phyloP scores from a whole-genome alignment of 1,140 invertebrate genomes.

The Harpegnathos saltator region DNA sequence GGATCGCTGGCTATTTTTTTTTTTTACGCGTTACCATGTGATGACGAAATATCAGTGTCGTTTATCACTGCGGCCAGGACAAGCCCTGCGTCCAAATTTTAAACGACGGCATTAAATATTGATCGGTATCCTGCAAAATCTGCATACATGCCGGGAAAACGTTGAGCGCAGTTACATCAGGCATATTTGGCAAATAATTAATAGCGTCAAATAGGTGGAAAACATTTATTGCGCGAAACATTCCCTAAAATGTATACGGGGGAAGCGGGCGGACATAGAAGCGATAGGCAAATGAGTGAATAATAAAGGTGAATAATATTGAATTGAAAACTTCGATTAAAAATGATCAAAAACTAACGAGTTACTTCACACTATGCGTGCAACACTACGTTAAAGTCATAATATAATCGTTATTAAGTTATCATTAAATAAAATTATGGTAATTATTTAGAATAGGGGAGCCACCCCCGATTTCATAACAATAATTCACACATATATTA shows the following conservation, averaged over 20 bases:
- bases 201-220: background rate
- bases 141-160: conserved; percentile 2
- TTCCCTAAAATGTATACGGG: background rate
- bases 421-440: too few relatives aligned
- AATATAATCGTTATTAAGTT: background rate
- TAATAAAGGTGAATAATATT: conserved; percentile 4
- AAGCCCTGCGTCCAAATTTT: conserved; percentile 9
- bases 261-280: background rate
- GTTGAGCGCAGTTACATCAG: background rate
- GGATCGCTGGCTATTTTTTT: background rate
- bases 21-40: background rate
- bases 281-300: too few relatives aligned
- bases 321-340: background rate
- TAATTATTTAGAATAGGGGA: too few relatives aligned
- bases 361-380: too few relatives aligned
- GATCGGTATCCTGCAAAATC: background rate
- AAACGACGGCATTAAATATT: conserved; percentile 13
- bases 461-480: too few relatives aligned
- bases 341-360: background rate
- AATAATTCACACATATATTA: too few relatives aligned
- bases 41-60: background rate
- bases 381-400: background rate
- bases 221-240: conserved; percentile 16
- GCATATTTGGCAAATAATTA: conserved; percentile 19
- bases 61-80: conserved; percentile 14